phyloP scores from a whole-genome alignment of 2,888 invertebrate genomes.

The Tuta absoluta region DNA sequence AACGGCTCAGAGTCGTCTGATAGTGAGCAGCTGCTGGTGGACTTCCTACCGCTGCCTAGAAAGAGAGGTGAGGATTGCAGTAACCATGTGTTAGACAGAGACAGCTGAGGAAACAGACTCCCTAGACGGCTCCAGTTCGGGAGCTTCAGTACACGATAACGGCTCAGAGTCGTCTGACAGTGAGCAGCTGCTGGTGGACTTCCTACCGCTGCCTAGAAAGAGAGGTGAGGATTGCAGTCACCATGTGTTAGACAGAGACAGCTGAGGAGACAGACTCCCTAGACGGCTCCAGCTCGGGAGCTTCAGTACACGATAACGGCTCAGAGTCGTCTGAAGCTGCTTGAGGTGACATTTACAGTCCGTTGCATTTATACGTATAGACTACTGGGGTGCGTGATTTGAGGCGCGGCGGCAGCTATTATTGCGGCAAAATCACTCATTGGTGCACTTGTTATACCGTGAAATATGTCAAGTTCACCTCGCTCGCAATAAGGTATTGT shows the following conservation, averaged over 20 bases:
- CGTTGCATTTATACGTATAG: too few relatives aligned
- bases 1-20: slow-evolving; percentile 65
- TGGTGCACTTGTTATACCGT: too few relatives aligned
- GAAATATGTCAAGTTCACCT: too few relatives aligned
- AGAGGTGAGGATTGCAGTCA: background rate
- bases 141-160: slow-evolving; percentile 28
- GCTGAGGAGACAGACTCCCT: too few relatives aligned
- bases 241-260: too few relatives aligned
- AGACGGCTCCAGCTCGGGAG: slow-evolving; percentile 59
- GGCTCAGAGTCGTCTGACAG: slow-evolving; percentile 62
- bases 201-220: slow-evolving; percentile 53
- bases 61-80: slow-evolving; percentile 56
- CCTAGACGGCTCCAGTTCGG: too few relatives aligned
- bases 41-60: slow-evolving; percentile 62
- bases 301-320: slow-evolving; percentile 49
- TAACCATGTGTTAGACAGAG: too few relatives aligned
- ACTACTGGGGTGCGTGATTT: too few relatives aligned
- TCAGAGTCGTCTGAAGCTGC: slow-evolving; percentile 65
- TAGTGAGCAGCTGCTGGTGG: slow-evolving; percentile 60
- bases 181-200: slow-evolving; percentile 63
- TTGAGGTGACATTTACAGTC: too few relatives aligned
- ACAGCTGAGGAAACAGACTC: too few relatives aligned
- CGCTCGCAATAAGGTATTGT: slow-evolving; percentile 55
- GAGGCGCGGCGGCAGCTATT: too few relatives aligned
- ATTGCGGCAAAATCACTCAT: too few relatives aligned